Conservation (phyloP, 2,888 invertebrate genomes). For the Amaurobius ferox region DNA sequence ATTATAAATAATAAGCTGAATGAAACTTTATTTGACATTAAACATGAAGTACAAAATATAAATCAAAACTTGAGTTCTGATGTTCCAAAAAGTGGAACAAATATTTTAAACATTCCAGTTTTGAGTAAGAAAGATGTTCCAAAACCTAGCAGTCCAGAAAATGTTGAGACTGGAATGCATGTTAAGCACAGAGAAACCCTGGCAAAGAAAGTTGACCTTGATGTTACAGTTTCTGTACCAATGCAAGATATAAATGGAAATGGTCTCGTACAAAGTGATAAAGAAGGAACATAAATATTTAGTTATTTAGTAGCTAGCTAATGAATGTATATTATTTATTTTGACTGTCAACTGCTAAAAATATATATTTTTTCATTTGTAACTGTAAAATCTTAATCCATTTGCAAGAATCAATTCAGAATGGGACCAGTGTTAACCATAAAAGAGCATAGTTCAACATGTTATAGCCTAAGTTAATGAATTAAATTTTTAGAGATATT, state of each 20-base stretch:
- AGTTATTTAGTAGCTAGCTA: too few species aligned
- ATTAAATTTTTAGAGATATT: too few species aligned
- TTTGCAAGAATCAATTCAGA: too few species aligned
- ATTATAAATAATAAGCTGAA: not conserved
- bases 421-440: too few species aligned
- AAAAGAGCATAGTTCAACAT: too few species aligned
- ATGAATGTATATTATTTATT: too few species aligned
- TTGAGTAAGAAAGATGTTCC: not conserved
- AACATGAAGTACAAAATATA: not conserved
- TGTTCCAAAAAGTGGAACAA: not conserved
- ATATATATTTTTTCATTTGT: too few species aligned
- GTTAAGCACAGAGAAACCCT: conserved; percentile 51
- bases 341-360: too few species aligned
- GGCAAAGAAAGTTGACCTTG: conserved; percentile 18
- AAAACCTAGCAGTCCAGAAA: not conserved
- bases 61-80: not conserved
- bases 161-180: conserved; percentile 12
- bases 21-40: not conserved
- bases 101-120: not conserved
- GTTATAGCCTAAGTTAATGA: too few species aligned
- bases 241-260: conserved; percentile 25
- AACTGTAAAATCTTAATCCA: too few species aligned
- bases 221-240: not conserved
- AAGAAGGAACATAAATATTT: too few species aligned
- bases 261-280: too few species aligned